Percentiles rank a stretch among this genome's conserved stretches.
These are phyloP conservation scores for Macquaria ambigua DNA, from an alignment of 2,113 vertebrate genomes.

Conservation along the genomic window DNA sequence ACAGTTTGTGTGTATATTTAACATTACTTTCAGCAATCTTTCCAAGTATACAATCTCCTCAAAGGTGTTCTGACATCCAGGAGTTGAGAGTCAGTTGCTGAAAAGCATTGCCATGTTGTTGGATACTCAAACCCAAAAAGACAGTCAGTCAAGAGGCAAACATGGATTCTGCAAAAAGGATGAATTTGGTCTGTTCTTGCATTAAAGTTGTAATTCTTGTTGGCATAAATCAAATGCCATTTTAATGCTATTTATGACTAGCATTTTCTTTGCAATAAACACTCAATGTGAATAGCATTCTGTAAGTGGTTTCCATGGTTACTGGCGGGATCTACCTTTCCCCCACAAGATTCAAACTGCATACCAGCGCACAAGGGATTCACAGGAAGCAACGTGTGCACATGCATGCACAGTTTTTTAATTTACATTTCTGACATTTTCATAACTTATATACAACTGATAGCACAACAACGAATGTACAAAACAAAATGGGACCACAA, in stretches of 20 bases:
- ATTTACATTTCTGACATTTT: neutral
- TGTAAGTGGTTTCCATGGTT: constrained; percentile 1
- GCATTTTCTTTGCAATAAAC: neutral
- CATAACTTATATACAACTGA: neutral
- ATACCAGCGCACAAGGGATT: neutral
- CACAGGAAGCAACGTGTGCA: neutral
- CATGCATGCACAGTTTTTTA: neutral
- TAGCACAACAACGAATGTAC: neutral
- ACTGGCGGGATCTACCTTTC: neutral
- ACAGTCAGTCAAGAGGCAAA: neutral
- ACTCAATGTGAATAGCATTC: neutral
- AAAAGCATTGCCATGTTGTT: neutral
- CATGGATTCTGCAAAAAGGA: neutral
- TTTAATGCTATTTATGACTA: neutral
- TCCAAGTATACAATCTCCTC: neutral
- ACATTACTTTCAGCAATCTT: neutral
- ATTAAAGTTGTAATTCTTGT: neutral
- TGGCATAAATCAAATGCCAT: neutral
- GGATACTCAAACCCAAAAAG: neutral
- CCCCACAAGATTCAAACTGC: neutral
- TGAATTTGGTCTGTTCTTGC: neutral
- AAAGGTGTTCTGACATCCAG: neutral
- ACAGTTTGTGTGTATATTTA: neutral
- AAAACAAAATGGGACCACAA: neutral
- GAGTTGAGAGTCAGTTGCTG: neutral